Evolutionary conservation across 92 coral and sea anemone species (phyloP), one percentile per base, ranked within the genome.

Genomic region (Porites lobata): DNA sequence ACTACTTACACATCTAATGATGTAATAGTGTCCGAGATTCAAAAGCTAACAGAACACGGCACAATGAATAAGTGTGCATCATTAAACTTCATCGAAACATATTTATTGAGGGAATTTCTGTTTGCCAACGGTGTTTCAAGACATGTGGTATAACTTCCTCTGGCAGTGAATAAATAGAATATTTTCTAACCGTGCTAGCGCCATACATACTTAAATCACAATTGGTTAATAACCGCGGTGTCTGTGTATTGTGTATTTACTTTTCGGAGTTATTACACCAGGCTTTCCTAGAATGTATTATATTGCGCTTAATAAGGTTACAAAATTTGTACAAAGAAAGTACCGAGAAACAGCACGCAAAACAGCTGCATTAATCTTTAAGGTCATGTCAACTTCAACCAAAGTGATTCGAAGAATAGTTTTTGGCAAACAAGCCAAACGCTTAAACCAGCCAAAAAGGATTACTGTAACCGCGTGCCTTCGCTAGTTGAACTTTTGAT

Each of bases 151-250:
- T 73, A 18, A 6, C 54, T 56, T 4, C 59, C 77, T 18, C 54
- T 14, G 43, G 54, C 50, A 24, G 38, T 67, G 29, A 67, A 24
- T 67, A 67, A 9, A 67, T 24, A 50, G 47, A 22, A 20, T 63
- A 62, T 64, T 78, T 79, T 63, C 65, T 51, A 51, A 65, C 75
- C 75, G 24, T 54, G 77, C 69, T 57, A 58, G 43, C 32, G 53
- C 59, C 69, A 20, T 20, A 52, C 29, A 8, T 56, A 29, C 78
- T 82, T 82, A 71, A 6, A 2, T 38, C 86, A 57, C 65, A 69
- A 82, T 77, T 82, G 77, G 77, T 54, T 82, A 57, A 71, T 32
- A 82, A 2, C 6, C 58, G 78, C 86, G 86, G 68, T 82, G 86
- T 69, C 77, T 72, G 77, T 17, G 56, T 57, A 69, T 58, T 72